These are phyloP conservation scores for Ceratina australensis DNA, from an alignment of 1,140 invertebrate species.

Conservation along the genomic window DNA sequence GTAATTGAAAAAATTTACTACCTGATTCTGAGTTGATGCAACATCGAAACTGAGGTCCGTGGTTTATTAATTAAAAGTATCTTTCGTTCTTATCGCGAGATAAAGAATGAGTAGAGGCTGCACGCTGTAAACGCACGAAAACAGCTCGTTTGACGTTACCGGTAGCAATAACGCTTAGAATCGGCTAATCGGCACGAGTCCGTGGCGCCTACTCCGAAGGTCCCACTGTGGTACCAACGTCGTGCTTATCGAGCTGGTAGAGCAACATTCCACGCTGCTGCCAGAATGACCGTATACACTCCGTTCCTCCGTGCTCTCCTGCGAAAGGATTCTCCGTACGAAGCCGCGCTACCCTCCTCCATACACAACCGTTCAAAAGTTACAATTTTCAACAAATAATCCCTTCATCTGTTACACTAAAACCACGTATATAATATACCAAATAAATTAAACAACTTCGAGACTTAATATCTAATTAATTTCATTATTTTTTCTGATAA, in stretches of 20 bases:
- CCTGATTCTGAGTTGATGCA: no score
- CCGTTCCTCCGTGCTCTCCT: constrained; percentile 27
- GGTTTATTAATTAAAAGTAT: no score
- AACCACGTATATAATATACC: no score
- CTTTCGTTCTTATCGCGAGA: no score
- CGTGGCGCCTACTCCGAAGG: constrained; percentile 36
- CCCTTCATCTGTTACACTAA: not conserved
- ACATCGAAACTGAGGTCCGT: no score
- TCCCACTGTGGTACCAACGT: constrained; percentile 10
- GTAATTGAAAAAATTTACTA: no score
- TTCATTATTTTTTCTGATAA: no score
- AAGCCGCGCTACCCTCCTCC: constrained; percentile 3
- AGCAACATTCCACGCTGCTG: constrained; percentile 47
- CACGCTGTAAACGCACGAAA: not conserved
- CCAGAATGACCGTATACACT: constrained; percentile 26
- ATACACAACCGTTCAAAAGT: no score
- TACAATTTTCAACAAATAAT: not conserved
- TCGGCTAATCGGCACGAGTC: constrained; percentile 25
- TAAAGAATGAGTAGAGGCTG: no score
- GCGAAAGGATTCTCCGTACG: constrained; percentile 22
- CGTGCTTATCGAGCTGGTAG: constrained; percentile 41
- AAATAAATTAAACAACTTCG: no score
- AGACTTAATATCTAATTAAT: no score
- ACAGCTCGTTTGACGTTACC: not conserved
- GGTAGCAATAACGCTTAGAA: constrained; percentile 17